Evolutionary conservation across 2,888 invertebrate genomes (phyloP).

Genomic region (Tuberolachnus salignus): DNA sequence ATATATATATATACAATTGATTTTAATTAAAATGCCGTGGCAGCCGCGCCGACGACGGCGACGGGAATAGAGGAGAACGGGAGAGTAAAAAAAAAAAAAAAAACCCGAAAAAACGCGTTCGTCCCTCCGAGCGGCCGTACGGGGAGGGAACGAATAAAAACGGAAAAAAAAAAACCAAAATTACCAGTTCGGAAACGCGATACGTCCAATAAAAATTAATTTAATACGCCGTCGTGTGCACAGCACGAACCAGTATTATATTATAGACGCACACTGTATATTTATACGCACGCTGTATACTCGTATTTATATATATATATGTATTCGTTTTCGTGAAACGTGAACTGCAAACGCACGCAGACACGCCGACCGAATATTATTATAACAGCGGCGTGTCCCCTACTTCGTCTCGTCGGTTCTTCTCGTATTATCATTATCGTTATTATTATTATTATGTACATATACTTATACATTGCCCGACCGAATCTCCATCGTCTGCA

Average conservation of each 20-base stretch:
- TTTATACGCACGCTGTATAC: background rate
- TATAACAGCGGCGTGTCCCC: background rate
- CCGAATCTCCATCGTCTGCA: background rate
- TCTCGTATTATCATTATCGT: background rate
- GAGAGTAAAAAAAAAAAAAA: background rate
- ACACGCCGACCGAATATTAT: background rate
- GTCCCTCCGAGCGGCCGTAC: background rate
- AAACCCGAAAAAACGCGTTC: background rate
- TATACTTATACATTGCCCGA: background rate
- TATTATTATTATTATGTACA: constrained; percentile 3
- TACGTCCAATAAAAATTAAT: constrained; percentile 43
- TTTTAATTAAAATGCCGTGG: constrained; percentile 28
- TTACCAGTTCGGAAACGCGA: constrained; percentile 46
- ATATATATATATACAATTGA: background rate
- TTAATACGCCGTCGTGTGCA: constrained; percentile 8
- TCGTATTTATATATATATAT: background rate
- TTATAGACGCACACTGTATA: background rate
- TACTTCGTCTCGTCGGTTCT: background rate
- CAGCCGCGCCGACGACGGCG: background rate
- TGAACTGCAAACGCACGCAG: constrained; percentile 22
- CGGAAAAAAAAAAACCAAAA: background rate
- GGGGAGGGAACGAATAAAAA: background rate
- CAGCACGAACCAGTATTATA: constrained; percentile 20
- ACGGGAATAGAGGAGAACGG: background rate
- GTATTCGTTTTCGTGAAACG: constrained; percentile 1